phyloP scores from a whole-genome alignment of 2,113 vertebrate genomes.

The Manacus vitellinus region DNA sequence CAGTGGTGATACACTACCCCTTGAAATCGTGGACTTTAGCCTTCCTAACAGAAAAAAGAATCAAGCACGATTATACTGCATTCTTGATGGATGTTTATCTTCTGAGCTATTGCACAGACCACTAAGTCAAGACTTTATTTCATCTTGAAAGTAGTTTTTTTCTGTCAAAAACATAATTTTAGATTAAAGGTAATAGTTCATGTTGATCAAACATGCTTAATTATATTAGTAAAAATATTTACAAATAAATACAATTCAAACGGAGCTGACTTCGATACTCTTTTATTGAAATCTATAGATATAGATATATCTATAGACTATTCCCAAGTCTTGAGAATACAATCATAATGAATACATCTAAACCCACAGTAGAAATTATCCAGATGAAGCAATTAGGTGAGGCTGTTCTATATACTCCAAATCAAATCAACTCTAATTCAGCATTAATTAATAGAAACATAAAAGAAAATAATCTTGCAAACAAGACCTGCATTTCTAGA shows the following conservation, averaged over 20 bases:
- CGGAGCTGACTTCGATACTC: neutral
- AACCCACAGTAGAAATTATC: neutral
- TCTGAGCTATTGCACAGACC: neutral
- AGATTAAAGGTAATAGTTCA: neutral
- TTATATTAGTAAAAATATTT: neutral
- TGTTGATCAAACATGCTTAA: neutral
- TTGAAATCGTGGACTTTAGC: neutral
- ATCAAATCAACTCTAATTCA: neutral
- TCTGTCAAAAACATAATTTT: neutral
- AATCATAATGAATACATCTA: neutral
- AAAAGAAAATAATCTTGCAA: neutral
- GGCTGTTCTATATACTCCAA: neutral
- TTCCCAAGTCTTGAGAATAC: neutral
- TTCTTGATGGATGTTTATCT: neutral
- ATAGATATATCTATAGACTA: neutral
- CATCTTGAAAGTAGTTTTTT: neutral
- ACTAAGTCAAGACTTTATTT: neutral
- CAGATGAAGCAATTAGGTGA: slow-evolving; percentile 9
- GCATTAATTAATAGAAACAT: neutral
- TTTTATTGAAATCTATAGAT: neutral
- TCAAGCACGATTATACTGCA: neutral
- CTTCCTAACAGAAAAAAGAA: neutral
- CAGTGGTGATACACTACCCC: neutral
- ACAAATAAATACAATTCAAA: neutral
- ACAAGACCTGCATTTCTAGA: neutral